A percentile compares a stretch with the other conserved stretches of the same genome.
phyloP scores from a whole-genome alignment of 35 echinoderm and acorn worm genomes.

The Heliocidaris erythrogramma region DNA sequence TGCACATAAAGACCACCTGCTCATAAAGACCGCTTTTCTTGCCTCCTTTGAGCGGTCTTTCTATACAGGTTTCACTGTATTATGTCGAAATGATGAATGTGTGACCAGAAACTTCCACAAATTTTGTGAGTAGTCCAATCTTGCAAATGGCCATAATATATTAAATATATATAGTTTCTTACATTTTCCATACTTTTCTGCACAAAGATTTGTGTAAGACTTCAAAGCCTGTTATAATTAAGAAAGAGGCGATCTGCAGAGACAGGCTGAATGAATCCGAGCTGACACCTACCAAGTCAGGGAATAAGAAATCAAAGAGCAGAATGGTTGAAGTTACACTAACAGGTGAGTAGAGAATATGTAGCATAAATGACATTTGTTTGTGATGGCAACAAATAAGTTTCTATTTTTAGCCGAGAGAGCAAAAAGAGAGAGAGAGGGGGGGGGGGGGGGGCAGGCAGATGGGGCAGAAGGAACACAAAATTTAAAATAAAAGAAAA shows the following conservation, averaged over 20 bases:
- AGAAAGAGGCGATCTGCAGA: not conserved
- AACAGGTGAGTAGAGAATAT: not conserved
- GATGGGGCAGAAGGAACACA: not conserved
- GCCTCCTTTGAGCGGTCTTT: too few relatives aligned
- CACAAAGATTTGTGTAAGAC: not conserved
- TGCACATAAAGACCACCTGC: too few relatives aligned
- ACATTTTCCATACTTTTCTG: not conserved
- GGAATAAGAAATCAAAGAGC: conserved; percentile 25
- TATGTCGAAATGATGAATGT: too few relatives aligned
- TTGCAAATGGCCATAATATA: not conserved
- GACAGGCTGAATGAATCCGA: not conserved
- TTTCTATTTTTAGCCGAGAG: not conserved
- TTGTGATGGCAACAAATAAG: not conserved
- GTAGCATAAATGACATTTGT: not conserved
- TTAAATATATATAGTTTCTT: not conserved
- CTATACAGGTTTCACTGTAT: too few relatives aligned
- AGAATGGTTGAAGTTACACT: conserved; percentile 28
- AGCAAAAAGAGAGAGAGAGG: too few relatives aligned
- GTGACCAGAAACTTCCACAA: not conserved
- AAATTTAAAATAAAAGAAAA: not conserved
- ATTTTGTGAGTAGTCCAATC: not conserved
- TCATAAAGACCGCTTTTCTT: too few relatives aligned
- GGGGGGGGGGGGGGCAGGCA: not conserved
- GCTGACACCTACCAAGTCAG: not conserved
- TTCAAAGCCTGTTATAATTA: not conserved